Conservation (phyloP, 2,888 invertebrate species). For the Diplazon laetatorius region DNA sequence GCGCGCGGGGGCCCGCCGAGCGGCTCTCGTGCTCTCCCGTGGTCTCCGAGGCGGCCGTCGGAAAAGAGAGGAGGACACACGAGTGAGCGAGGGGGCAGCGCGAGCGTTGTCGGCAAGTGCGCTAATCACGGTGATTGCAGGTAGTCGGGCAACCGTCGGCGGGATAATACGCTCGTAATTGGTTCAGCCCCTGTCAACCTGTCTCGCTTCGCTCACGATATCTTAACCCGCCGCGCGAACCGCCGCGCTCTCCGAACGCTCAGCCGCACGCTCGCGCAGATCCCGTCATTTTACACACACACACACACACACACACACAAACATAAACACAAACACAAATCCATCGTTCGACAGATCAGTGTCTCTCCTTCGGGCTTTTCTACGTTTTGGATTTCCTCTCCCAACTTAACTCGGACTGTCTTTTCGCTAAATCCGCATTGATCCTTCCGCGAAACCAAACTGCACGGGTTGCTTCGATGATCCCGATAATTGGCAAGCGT, state of each 20-base stretch:
- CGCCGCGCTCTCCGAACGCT: conserved; percentile 43
- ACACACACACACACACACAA: too few species aligned
- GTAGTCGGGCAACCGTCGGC: conserved; percentile 76
- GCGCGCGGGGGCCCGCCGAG: neutral
- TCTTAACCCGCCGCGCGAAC: conserved; percentile 74
- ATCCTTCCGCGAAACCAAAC: conserved; percentile 64
- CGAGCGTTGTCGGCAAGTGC: conserved; percentile 72
- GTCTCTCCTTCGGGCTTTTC: too few species aligned
- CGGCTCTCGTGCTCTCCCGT: neutral
- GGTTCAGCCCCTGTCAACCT: conserved; percentile 81
- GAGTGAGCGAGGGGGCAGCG: conserved; percentile 49
- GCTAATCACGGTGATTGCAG: conserved; percentile 81
- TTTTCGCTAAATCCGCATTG: conserved; percentile 73
- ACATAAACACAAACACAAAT: too few species aligned
- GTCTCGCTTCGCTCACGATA: conserved; percentile 77
- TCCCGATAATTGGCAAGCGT: conserved; percentile 11
- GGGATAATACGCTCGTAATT: conserved; percentile 80
- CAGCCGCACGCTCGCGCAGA: too few species aligned
- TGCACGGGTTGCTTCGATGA: conserved; percentile 31
- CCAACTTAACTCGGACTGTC: conserved; percentile 56
- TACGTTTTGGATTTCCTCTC: too few species aligned
- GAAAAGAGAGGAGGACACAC: conserved; percentile 39
- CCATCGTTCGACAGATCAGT: too few species aligned
- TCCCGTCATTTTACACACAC: too few species aligned
- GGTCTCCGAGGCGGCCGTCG: too few species aligned